Evolutionary conservation across 2,888 invertebrate genomes (phyloP).

Genomic region (Cynaeus angustus): DNA sequence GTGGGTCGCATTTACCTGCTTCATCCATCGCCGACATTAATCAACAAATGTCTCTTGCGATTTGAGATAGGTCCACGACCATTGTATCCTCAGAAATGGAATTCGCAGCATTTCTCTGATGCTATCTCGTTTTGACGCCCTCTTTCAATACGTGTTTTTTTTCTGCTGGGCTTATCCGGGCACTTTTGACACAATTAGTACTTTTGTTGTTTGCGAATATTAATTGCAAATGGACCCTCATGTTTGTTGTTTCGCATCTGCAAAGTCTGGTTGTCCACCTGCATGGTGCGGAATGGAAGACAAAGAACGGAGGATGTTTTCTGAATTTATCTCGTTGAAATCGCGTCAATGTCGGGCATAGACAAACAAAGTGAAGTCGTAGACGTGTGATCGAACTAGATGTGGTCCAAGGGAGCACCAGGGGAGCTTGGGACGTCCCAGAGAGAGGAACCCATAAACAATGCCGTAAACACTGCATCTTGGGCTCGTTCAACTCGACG

Average conservation of each 20-base stretch:
- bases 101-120: conserved; percentile 51
- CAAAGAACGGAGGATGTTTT: no score
- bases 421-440: conserved; percentile 45
- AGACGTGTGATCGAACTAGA: conserved; percentile 47
- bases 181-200: no score
- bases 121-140: conserved; percentile 2
- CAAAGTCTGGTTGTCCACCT: no score
- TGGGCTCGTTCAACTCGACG: conserved; percentile 57
- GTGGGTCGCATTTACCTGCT: conserved; percentile 62
- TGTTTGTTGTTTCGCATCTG: no score
- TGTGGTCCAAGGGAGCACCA: conserved; percentile 38
- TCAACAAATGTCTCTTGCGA: conserved; percentile 63
- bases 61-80: conserved; percentile 38
- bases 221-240: no score
- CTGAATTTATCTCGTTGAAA: background rate
- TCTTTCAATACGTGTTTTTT: no score
- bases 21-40: conserved; percentile 60
- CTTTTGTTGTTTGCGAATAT: no score
- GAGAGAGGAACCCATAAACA: conserved; percentile 66
- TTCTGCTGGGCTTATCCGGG: no score
- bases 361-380: conserved; percentile 35
- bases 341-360: conserved; percentile 38
- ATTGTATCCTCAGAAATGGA: conserved; percentile 47
- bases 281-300: no score
- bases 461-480: conserved; percentile 66